These are phyloP conservation scores for Gila orcuttii DNA, from an alignment of 2,113 vertebrate genomes.

Conservation along the genomic window DNA sequence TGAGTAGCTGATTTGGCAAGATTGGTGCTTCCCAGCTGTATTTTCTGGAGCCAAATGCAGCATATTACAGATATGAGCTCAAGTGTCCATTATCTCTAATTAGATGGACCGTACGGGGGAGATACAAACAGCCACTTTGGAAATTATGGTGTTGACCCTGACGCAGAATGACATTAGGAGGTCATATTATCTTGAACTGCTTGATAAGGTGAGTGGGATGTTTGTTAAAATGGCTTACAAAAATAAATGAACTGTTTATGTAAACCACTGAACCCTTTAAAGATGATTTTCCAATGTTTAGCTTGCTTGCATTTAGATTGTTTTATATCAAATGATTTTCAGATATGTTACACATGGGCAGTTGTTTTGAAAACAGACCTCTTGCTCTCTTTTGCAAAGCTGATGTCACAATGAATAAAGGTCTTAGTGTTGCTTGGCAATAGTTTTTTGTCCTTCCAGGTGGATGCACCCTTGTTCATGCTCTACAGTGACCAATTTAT, in stretches of 20 bases:
- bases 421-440: constrained; percentile 21
- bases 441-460: background rate
- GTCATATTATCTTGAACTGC: constrained; percentile 46
- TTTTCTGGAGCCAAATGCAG: constrained; percentile 56
- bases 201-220: constrained; percentile 36
- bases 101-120: constrained; percentile 60
- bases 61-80: constrained; percentile 63
- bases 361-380: background rate
- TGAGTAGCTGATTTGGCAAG: constrained; percentile 23
- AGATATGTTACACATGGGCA: background rate
- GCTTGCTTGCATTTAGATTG: background rate
- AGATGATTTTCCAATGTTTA: background rate
- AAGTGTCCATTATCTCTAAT: constrained; percentile 71
- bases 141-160: constrained; percentile 66
- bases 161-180: constrained; percentile 63
- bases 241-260: background rate
- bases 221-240: background rate
- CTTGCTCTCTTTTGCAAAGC: background rate
- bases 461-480: background rate
- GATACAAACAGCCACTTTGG: constrained; percentile 62
- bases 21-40: constrained; percentile 48
- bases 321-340: background rate
- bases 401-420: background rate
- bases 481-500: background rate
- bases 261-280: background rate